Percentiles rank a stretch among this genome's conserved stretches.
These are phyloP conservation scores for Ochropleura plecta DNA, from an alignment of 2,888 invertebrate genomes.

Conservation along the genomic window DNA sequence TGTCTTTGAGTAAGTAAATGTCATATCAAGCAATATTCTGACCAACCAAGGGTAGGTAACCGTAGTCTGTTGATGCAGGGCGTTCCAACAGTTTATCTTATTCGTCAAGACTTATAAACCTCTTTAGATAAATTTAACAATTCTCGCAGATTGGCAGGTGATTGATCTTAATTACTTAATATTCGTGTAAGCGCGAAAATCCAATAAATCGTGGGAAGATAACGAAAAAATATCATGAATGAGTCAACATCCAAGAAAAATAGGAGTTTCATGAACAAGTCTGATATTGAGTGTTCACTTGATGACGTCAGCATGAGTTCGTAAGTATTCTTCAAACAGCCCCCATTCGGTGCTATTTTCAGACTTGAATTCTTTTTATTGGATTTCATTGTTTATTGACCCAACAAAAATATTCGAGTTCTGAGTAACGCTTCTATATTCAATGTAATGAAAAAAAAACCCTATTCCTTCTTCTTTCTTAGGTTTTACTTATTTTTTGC, in stretches of 20 bases:
- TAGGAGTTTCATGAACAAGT: constrained; percentile 31
- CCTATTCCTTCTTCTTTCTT: neutral
- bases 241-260: constrained; percentile 36
- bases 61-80: neutral
- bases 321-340: constrained; percentile 29
- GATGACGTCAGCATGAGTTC: constrained; percentile 35
- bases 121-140: neutral
- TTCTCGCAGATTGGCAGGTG: neutral
- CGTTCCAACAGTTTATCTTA: neutral
- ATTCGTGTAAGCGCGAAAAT: neutral
- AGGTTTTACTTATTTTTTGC: neutral
- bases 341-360: constrained; percentile 25
- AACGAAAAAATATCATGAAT: constrained; percentile 20
- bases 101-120: neutral
- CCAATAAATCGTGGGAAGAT: constrained; percentile 2
- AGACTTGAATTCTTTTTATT: constrained; percentile 18
- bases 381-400: constrained; percentile 30
- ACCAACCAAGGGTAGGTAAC: neutral
- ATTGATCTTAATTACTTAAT: constrained; percentile 12
- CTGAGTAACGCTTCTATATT: neutral
- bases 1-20: neutral
- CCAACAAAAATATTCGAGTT: constrained; percentile 11
- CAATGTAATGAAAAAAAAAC: neutral
- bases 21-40: neutral
- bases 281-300: constrained; percentile 23